Evolutionary conservation across 2,888 invertebrate genomes (phyloP), one percentile per base, ranked within the genome.

Genomic region (Ceramica pisi): DNA sequence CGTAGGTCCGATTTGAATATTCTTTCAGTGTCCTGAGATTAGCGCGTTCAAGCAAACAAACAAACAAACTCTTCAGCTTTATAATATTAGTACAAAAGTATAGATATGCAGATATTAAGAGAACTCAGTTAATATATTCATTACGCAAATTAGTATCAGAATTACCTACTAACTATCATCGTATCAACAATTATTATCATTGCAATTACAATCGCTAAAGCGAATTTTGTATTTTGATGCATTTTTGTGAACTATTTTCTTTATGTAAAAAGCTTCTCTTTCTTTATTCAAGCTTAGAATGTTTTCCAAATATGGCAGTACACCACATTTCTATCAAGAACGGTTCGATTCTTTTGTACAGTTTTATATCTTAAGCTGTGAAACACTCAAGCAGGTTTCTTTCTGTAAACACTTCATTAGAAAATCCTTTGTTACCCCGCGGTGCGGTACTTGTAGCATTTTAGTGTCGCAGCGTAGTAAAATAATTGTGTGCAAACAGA

Each of bases 401-500:
- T 38, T 65, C 38, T 65, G 31, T 35, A 50, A 76, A 68, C 53
- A 62, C 35, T 78, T 72, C 56, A 67, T 79, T 67, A 59, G 51
- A 23, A 62, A 65, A 62, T 62, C 41, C 55, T 80, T 82, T 82
- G 73, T 68, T 59, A 46, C 78, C 74, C 63, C 51, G 65, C n/a
- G n/a, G n/a, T n/a, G n/a, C n/a, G n/a, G n/a, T 64, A 67, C 66
- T 59, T 72, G 71, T 75, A 78, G 74, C 68, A 78, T 75, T 76
- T 62, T 60, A 78, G 8, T 55, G 71, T 65, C 63, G 56, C 65
- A 57, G 26, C 67, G 31, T 86, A 89, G 89, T 90, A 87, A 87
- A 85, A 86, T 88, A 92, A 90, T 90, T 88, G 84, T 87, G 87
- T 88, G 86, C 85, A 85, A 89, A 90, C 83, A 86, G 74, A 69